phyloP scores from a whole-genome alignment of 2,113 vertebrate genomes.

The Albula glossodonta region DNA sequence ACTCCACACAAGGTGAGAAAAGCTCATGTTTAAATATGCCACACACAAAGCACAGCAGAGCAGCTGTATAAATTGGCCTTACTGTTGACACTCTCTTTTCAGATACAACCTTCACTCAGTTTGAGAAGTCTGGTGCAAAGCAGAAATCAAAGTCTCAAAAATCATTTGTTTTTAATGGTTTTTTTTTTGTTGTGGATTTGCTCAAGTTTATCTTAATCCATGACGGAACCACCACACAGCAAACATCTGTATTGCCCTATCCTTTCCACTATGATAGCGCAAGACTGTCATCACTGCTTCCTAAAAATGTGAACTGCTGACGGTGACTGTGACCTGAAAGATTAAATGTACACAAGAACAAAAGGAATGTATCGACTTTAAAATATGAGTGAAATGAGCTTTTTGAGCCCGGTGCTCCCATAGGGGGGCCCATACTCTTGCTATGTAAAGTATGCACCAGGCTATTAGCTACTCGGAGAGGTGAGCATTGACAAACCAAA shows the following conservation, averaged over 20 bases:
- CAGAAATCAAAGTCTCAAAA: not conserved
- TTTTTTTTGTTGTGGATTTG: not conserved
- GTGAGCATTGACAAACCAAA: constrained; percentile 63
- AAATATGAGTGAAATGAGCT: not conserved
- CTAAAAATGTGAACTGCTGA: not conserved
- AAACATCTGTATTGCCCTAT: not conserved
- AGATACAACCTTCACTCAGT: not conserved
- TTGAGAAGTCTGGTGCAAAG: constrained; percentile 12
- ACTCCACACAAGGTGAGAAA: not conserved
- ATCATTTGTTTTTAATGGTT: not conserved
- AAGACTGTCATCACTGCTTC: not conserved
- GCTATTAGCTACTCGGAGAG: constrained; percentile 51
- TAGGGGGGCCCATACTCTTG: constrained; percentile 32
- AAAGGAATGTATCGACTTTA: not conserved
- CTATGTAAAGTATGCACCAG: constrained; percentile 41
- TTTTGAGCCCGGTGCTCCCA: not conserved
- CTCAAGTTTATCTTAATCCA: not conserved
- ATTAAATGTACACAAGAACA: not conserved
- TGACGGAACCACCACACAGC: not conserved
- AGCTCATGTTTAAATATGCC: not conserved
- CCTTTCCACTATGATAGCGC: not conserved
- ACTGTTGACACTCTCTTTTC: constrained; percentile 1
- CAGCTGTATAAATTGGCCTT: constrained; percentile 1
- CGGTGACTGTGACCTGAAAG: not conserved
- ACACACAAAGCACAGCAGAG: not conserved